Conservation (phyloP, 2,797 vertebrate genomes). For the Pteronotus mesoamericanus region DNA sequence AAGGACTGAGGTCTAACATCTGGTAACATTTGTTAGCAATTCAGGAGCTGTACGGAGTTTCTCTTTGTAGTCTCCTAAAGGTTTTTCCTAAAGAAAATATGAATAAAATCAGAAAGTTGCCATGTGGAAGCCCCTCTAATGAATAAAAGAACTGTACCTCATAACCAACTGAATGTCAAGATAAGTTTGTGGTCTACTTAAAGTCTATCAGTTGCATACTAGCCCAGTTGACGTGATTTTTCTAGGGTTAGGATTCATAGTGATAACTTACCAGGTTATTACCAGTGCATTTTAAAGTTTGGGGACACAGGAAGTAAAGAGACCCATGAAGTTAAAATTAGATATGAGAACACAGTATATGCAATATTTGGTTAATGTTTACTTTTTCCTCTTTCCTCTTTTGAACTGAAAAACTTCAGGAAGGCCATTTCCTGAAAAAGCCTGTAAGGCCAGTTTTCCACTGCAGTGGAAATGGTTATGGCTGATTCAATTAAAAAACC, state of each 20-base stretch:
- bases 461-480: neutral
- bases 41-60: neutral
- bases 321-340: neutral
- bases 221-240: neutral
- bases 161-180: neutral
- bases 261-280: neutral
- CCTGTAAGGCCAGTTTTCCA: neutral
- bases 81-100: neutral
- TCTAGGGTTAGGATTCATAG: neutral
- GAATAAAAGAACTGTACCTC: neutral
- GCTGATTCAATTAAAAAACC: neutral
- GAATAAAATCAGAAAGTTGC: neutral
- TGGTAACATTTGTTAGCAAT: neutral
- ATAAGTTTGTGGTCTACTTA: neutral
- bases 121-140: neutral
- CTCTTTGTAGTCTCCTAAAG: neutral
- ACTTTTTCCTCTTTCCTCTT: slow-evolving; percentile 21
- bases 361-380: slow-evolving; percentile 50
- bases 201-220: neutral
- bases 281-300: neutral
- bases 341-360: neutral
- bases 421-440: slow-evolving; percentile 2
- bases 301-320: neutral
- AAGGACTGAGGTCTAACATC: neutral
- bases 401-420: slow-evolving; percentile 20